Evolutionary conservation across 64 coral and sea anemone genomes (phyloP).

Genomic region (Montipora foliosa): DNA sequence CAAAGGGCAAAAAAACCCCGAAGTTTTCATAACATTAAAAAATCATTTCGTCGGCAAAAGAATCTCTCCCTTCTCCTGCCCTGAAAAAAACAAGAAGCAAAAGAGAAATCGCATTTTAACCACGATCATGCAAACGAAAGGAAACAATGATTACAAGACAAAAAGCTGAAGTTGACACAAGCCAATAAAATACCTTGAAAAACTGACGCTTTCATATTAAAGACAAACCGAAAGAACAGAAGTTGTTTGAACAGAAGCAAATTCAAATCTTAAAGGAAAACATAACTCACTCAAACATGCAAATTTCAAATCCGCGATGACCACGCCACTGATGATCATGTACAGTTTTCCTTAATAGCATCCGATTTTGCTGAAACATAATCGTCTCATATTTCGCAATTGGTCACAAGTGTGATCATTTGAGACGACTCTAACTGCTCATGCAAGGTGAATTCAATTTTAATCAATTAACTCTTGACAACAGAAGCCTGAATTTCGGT

Average conservation of each 20-base stretch:
- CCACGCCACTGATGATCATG: not conserved
- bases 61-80: too few relatives aligned
- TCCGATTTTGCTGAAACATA: too few relatives aligned
- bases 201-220: constrained; percentile 61
- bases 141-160: constrained; percentile 46
- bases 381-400: not conserved
- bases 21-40: not conserved
- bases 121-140: constrained; percentile 65
- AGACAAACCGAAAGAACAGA: constrained; percentile 26
- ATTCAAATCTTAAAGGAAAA: constrained; percentile 25
- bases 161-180: constrained; percentile 64
- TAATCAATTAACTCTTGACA: not conserved
- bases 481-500: not conserved
- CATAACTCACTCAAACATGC: not conserved
- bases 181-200: constrained; percentile 59
- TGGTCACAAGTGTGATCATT: not conserved
- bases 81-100: constrained; percentile 23
- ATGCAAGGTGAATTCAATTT: not conserved
- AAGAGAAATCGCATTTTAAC: constrained; percentile 27
- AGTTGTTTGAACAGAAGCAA: constrained; percentile 51
- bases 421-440: too few relatives aligned
- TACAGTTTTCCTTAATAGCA: not conserved
- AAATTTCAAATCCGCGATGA: not conserved
- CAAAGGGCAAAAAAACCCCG: not conserved
- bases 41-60: not conserved